Evolutionary conservation across 1,140 invertebrate species (phyloP).

Genomic region (Phymorhynchus buccinoides): DNA sequence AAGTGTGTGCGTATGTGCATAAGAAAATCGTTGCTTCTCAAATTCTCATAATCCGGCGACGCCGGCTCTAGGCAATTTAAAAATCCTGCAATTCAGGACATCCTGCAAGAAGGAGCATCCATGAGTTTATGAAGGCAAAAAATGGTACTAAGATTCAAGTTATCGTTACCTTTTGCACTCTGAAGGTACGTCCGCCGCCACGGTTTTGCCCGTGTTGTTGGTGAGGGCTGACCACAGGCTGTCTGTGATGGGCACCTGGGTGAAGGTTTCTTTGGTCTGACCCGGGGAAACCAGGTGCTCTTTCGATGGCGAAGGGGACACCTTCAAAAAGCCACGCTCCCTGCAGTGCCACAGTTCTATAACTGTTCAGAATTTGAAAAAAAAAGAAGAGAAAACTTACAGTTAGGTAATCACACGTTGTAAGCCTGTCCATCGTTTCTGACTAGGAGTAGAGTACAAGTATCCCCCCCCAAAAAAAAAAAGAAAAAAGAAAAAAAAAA

Average conservation of each 20-base stretch:
- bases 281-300: neutral
- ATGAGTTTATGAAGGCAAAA: too few relatives aligned
- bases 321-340: slow-evolving; percentile 3
- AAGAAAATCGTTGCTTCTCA: too few relatives aligned
- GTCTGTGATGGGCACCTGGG: neutral
- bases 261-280: neutral
- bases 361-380: neutral
- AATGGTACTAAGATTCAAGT: too few relatives aligned
- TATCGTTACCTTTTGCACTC: neutral
- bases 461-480: too few relatives aligned
- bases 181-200: neutral
- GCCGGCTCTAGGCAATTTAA: too few relatives aligned
- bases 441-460: too few relatives aligned
- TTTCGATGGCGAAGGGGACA: neutral
- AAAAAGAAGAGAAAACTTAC: neutral
- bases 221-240: slow-evolving; percentile 17
- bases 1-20: too few relatives aligned
- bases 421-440: too few relatives aligned
- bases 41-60: too few relatives aligned
- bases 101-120: too few relatives aligned
- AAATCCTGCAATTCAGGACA: too few relatives aligned
- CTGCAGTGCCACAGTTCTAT: slow-evolving; percentile 26
- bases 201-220: neutral
- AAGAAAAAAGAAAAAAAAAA: too few relatives aligned
- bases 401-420: neutral